Conservation (phyloP, 2,888 invertebrate species). For the Mesoligia furuncula region DNA sequence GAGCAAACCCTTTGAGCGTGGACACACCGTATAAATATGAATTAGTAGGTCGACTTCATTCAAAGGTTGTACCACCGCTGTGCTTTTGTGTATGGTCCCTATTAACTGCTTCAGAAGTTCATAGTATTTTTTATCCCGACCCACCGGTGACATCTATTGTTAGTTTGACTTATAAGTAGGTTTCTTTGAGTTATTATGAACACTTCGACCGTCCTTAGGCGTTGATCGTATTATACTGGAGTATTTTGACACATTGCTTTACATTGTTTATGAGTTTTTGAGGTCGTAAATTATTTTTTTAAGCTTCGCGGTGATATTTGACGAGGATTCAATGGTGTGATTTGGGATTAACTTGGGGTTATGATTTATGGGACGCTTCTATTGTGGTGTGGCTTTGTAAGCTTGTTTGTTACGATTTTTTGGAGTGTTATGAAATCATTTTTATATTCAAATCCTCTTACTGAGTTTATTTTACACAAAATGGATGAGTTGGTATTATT, state of each 20-base stretch:
- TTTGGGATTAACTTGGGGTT: slow-evolving; percentile 80
- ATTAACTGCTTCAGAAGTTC: slow-evolving; percentile 90
- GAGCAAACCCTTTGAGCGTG: slow-evolving; percentile 77
- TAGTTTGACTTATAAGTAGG: slow-evolving; percentile 74
- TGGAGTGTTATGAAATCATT: not conserved
- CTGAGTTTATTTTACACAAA: not conserved
- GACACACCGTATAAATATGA: slow-evolving; percentile 81
- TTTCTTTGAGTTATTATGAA: slow-evolving; percentile 77
- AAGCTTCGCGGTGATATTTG: slow-evolving; percentile 73
- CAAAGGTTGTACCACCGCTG: slow-evolving; percentile 78
- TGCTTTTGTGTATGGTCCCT: slow-evolving; percentile 79
- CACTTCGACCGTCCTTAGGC: slow-evolving; percentile 72
- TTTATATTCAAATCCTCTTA: not conserved
- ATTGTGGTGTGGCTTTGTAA: slow-evolving; percentile 64
- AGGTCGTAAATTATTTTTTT: slow-evolving; percentile 85
- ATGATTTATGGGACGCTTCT: slow-evolving; percentile 81
- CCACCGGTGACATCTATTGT: slow-evolving; percentile 81
- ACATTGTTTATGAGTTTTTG: slow-evolving; percentile 85
- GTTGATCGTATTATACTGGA: slow-evolving; percentile 82
- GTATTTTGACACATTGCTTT: slow-evolving; percentile 89
- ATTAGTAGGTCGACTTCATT: slow-evolving; percentile 82
- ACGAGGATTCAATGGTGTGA: slow-evolving; percentile 82
- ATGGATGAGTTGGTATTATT: not conserved
- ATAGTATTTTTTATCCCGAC: slow-evolving; percentile 83
- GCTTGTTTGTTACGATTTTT: slow-evolving; percentile 34